Base-by-base conservation (phyloP, 2,113 vertebrate genomes). In the Paramisgurnus dabryanus region DNA sequence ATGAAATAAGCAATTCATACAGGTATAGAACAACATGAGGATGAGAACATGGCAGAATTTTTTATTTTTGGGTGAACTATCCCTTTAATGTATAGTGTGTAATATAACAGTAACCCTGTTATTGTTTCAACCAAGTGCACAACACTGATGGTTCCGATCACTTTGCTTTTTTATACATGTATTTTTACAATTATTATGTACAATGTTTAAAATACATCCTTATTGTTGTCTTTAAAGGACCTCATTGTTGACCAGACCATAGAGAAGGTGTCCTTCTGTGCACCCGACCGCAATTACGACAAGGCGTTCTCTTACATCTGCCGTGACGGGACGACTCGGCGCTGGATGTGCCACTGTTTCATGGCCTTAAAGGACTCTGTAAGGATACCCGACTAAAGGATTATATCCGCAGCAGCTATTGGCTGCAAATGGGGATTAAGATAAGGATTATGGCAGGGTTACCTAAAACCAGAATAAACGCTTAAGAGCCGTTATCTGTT, bases 241-340 rank as follows among this genome's bases (percentile, higher is more conserved):
- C 94, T 97, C 79, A 95, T 97, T 1, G 95, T 97, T 50, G 96
- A 97, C 87, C 96, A 97, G 91, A 97, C 96, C 86, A 97, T 97
- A 0, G 96, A 97, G 89, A 97, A 97, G 87, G 96, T 97, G 53
- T 97, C 96, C 0, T 97, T 97, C 87, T 97, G 96, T 0, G 96
- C 96, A 12, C 96, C 96, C 0, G 96, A 97, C 86, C 94, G 96
- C 15, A 97, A 96, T 88, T 96, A 96, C 17, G 96, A 97, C 91
- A 97, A 97, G 80, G 96, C 96, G 22, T 97, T 97, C 87, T 97
- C 96, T 70, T 97, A 97, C 84, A 97, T 97, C 90, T 97, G 96
- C 90, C 89, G 96, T 0, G 96, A 97, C 0, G 96, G 96, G 12
- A 97, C 96, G 27, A 96, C 96, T 0, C 91, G 96, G 40, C 94